phyloP scores from a whole-genome alignment of 2,888 invertebrate genomes.

The Zhuqinia jingwanae region DNA sequence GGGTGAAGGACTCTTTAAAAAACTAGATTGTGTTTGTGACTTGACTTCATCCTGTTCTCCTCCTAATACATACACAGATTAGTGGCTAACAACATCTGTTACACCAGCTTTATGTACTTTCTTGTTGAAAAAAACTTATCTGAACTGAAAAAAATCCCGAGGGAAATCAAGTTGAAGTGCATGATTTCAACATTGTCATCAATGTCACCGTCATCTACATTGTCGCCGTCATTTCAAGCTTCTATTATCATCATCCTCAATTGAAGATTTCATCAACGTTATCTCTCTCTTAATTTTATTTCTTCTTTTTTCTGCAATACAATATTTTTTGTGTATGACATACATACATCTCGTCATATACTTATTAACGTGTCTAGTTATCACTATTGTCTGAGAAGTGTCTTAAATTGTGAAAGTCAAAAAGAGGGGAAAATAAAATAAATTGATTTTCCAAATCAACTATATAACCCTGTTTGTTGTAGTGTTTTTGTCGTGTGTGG shows the following conservation, averaged over 20 bases:
- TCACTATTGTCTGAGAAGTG: neutral
- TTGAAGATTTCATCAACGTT: neutral
- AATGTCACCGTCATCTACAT: neutral
- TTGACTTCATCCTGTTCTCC: neutral
- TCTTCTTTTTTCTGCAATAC: neutral
- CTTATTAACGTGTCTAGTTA: too few relatives aligned
- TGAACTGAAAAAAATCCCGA: constrained; percentile 44
- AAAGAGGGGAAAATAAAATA: neutral
- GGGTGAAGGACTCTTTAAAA: constrained; percentile 54
- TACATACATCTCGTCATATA: neutral
- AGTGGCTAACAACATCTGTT: constrained; percentile 20
- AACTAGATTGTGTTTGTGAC: constrained; percentile 34
- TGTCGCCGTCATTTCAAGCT: neutral
- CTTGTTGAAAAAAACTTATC: constrained; percentile 17
- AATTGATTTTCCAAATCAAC: neutral
- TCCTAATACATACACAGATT: constrained; percentile 4
- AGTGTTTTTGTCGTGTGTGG: neutral
- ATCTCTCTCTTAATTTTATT: neutral
- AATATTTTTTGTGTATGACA: neutral
- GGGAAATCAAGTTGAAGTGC: constrained; percentile 68
- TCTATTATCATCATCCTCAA: neutral
- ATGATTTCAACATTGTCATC: constrained; percentile 54
- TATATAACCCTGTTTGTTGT: neutral
- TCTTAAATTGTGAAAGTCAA: neutral
- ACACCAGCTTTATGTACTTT: neutral